A percentile compares a stretch with the other conserved stretches of the same genome.
These are phyloP conservation scores for Otus scops DNA, from an alignment of 2,797 vertebrate species.

Conservation along the genomic window DNA sequence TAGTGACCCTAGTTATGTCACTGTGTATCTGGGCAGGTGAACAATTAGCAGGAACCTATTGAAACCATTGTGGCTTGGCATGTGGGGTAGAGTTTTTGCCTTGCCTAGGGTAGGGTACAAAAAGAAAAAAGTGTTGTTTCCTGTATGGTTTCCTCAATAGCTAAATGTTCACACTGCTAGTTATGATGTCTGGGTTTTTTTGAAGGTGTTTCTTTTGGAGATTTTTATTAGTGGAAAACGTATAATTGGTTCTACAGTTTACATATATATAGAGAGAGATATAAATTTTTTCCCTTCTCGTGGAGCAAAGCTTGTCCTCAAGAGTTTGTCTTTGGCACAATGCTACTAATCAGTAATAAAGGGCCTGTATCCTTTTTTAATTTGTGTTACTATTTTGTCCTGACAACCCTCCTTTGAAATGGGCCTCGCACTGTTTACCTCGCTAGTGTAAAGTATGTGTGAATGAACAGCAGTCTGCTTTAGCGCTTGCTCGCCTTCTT, in stretches of 20 bases:
- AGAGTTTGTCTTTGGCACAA: not conserved
- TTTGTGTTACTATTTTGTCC: not conserved
- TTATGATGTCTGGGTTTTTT: not conserved
- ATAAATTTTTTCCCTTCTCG: not conserved
- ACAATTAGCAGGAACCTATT: not conserved
- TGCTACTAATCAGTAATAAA: not conserved
- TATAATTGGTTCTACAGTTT: not conserved
- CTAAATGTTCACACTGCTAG: not conserved
- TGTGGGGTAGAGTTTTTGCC: rapidly evolving
- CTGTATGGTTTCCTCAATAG: not conserved
- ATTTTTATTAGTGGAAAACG: not conserved
- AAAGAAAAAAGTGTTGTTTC: not conserved
- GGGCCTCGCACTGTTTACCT: not conserved
- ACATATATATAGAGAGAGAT: not conserved
- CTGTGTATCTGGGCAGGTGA: not conserved
- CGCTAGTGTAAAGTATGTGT: not conserved
- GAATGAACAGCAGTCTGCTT: not conserved
- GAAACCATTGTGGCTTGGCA: not conserved
- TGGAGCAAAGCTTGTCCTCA: not conserved
- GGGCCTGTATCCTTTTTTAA: not conserved
- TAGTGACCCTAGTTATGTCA: not conserved
- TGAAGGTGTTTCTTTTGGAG: not conserved
- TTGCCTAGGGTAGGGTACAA: not conserved
- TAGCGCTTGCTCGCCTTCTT: not conserved
- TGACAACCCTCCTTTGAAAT: not conserved